A percentile compares a stretch with the other conserved stretches of the same genome.
phyloP scores from a whole-genome alignment of 2,113 vertebrate species.

The Sorex fumeus region DNA sequence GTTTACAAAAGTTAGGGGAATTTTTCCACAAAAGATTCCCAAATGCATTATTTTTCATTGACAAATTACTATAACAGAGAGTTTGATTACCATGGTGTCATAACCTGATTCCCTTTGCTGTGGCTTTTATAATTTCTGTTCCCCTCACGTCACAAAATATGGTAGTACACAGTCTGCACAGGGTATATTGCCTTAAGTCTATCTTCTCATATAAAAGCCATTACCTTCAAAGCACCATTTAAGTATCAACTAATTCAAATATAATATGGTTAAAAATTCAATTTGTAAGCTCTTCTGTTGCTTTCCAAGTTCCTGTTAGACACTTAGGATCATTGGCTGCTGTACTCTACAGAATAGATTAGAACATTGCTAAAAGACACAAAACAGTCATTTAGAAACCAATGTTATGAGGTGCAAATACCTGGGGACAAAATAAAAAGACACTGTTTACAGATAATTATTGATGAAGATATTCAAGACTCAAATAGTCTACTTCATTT shows the following conservation, averaged over 20 bases:
- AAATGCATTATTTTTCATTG: neutral
- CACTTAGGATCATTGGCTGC: neutral
- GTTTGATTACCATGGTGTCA: neutral
- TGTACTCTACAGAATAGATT: neutral
- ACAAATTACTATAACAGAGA: neutral
- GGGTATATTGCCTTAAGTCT: neutral
- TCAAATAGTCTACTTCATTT: too few relatives aligned
- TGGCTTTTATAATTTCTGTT: neutral
- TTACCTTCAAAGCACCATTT: neutral
- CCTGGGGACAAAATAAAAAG: neutral
- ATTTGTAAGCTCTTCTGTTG: neutral
- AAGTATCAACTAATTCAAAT: conserved; percentile 39
- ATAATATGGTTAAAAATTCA: conserved; percentile 18
- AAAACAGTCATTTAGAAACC: neutral
- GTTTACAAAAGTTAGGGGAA: neutral
- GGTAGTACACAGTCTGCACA: neutral
- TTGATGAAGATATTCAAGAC: neutral
- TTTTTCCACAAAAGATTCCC: neutral
- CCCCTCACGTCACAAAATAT: neutral
- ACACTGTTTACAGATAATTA: neutral
- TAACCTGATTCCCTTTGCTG: neutral
- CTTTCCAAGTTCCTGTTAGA: neutral
- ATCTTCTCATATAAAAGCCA: neutral
- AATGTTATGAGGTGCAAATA: neutral
- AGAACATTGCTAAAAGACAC: neutral